Base-by-base conservation (phyloP, 2,797 vertebrate species). In the Anniella stebbinsi region DNA sequence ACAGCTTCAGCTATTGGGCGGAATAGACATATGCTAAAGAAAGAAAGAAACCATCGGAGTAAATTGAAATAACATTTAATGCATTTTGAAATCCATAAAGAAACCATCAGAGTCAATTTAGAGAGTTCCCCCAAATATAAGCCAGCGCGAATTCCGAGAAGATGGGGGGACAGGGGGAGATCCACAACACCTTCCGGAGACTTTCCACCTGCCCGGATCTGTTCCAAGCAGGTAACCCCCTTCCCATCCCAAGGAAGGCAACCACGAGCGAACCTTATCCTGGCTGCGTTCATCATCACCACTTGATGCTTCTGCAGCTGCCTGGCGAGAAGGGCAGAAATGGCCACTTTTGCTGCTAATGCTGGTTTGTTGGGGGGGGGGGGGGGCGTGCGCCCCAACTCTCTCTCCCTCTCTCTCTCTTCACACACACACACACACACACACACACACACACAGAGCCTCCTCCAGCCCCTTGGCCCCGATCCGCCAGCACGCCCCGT, bases 211-310 rank as follows among this genome's bases (percentile, higher is more conserved):
- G 41, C 66, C 23, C 15, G 6, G 28, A 18, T 11, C 13, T 18
- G 48, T 51, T 69, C 41, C 83, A 36, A 70, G n/a, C 41, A 73
- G 86, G 76, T 80, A 83, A 93, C 92, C 80, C 80, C 1, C n/a
- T 3, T n/a, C 17, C 63, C 36, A 45, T 38, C 54, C 69, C 72
- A 51, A 36, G 76, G n/a, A 51, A 73, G 86, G 76, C 80, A 83
- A 92, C 92, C 80, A 2, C n/a, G 89, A 93, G 92, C 92, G 93
- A 92, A 88, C 33, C 84, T 41, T 41, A 45, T 73, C 45, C 25
- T 67, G 5, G 45, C 57, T 70, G 66, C 38, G 80, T 84, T 60
- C 83, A 36, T n/a, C 33, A 48, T 67, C 83, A n/a, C 48, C 57
- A 76, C 87, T 72, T 69, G 73, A 51, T 82, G 84, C 83, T 36